Conservation (phyloP, 2,888 invertebrate species). For the Aleiodes testaceus region DNA sequence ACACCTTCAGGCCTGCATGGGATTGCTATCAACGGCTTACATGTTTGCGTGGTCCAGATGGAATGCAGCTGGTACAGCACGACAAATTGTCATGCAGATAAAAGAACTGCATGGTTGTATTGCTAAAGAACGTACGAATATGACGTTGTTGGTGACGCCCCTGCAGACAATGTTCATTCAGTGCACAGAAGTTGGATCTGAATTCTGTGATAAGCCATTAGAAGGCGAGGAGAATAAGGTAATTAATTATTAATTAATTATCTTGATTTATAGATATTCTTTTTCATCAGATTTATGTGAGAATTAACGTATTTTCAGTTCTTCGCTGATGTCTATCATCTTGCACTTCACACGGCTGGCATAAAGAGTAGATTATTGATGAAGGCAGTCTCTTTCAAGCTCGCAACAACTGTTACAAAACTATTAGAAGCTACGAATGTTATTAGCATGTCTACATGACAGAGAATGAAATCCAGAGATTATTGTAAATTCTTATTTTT, state of each 20-base stretch:
- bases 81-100: conserved; percentile 79
- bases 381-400: conserved; percentile 75
- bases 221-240: conserved; percentile 61
- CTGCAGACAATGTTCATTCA: conserved; percentile 80
- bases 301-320: conserved; percentile 74
- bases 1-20: conserved; percentile 87
- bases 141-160: conserved; percentile 79
- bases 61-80: conserved; percentile 75
- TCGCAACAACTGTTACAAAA: conserved; percentile 78
- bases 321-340: conserved; percentile 82
- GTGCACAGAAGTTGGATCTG: conserved; percentile 84
- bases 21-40: conserved; percentile 81
- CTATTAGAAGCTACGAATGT: conserved; percentile 78
- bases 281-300: neutral
- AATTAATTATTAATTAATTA: conserved; percentile 30
- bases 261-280: conserved; percentile 14
- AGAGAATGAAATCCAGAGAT: neutral
- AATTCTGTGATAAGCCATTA: conserved; percentile 77
- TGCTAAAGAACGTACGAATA: conserved; percentile 74
- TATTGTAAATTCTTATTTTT: neutral
- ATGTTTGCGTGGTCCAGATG: conserved; percentile 89
- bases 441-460: conserved; percentile 78
- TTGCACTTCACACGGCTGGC: conserved; percentile 79
- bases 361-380: conserved; percentile 77
- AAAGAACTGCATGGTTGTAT: conserved; percentile 77